Percentiles rank a stretch among this genome's conserved stretches.
These are phyloP conservation scores for Pammene fasciana DNA, from an alignment of 2,888 invertebrate species.

Conservation along the genomic window DNA sequence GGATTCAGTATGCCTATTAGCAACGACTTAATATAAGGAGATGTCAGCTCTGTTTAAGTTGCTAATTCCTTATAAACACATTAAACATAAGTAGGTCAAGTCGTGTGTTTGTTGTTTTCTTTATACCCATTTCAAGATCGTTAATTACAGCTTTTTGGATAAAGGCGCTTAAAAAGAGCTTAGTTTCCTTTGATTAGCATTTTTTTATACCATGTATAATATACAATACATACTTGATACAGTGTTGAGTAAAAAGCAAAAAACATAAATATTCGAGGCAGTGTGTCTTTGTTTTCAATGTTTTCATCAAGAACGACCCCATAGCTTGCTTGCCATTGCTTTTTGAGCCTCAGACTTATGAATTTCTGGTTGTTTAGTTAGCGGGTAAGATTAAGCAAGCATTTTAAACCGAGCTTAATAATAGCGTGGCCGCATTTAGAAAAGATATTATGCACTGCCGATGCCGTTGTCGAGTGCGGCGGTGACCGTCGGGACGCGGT, in stretches of 20 bases:
- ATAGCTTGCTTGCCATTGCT: neutral
- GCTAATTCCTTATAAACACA: neutral
- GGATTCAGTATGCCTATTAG: constrained; percentile 59
- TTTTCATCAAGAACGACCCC: neutral
- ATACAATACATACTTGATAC: too few relatives aligned
- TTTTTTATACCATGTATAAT: too few relatives aligned
- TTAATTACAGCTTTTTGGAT: too few relatives aligned
- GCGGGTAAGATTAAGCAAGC: neutral
- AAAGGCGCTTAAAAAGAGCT: too few relatives aligned
- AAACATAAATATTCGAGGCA: too few relatives aligned
- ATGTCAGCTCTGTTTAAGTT: neutral
- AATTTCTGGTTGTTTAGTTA: constrained; percentile 1
- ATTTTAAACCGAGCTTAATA: constrained; percentile 29
- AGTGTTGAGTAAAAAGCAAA: too few relatives aligned
- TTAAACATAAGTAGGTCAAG: too few relatives aligned
- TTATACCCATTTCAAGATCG: too few relatives aligned
- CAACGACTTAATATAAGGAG: constrained; percentile 42
- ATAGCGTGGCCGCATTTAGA: constrained; percentile 44
- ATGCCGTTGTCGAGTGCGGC: constrained; percentile 59
- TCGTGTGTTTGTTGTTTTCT: too few relatives aligned
- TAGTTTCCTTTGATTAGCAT: too few relatives aligned
- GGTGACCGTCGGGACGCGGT: constrained; percentile 80
- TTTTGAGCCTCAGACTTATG: neutral
- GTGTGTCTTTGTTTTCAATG: too few relatives aligned
- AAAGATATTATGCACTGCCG: constrained; percentile 72